Conservation (phyloP, 2,113 vertebrate species). For the Aldabrachelys gigantea region DNA sequence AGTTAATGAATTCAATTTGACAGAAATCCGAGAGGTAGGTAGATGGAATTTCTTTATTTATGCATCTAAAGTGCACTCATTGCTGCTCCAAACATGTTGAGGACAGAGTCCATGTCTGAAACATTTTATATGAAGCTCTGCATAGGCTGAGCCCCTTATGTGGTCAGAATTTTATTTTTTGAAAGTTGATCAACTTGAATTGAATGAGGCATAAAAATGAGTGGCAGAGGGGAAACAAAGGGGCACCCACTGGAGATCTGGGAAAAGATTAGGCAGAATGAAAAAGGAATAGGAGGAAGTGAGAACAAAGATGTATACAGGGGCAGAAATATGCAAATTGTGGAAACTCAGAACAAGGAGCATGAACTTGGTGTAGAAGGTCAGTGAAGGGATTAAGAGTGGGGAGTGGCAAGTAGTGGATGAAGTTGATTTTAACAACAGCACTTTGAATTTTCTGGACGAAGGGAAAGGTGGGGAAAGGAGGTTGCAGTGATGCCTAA, state of each 20-base stretch:
- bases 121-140: background rate
- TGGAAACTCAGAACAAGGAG: background rate
- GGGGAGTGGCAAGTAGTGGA: no score
- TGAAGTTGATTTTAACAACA: fast-evolving
- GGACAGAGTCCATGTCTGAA: background rate
- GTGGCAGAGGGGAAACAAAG: background rate
- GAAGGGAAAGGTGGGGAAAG: fast-evolving
- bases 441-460: fast-evolving
- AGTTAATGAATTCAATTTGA: background rate
- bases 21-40: background rate
- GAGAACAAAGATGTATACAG: background rate
- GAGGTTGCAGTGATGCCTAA: background rate
- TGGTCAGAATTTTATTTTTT: background rate
- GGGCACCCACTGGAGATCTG: background rate
- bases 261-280: background rate
- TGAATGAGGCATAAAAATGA: background rate
- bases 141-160: background rate
- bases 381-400: background rate
- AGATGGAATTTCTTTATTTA: background rate
- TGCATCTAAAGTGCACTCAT: background rate
- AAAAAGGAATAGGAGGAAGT: background rate
- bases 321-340: background rate
- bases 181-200: background rate
- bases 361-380: background rate
- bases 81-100: background rate